These are phyloP conservation scores for Gallinago solitaria DNA, from an alignment of 2,797 vertebrate species.

Conservation along the genomic window DNA sequence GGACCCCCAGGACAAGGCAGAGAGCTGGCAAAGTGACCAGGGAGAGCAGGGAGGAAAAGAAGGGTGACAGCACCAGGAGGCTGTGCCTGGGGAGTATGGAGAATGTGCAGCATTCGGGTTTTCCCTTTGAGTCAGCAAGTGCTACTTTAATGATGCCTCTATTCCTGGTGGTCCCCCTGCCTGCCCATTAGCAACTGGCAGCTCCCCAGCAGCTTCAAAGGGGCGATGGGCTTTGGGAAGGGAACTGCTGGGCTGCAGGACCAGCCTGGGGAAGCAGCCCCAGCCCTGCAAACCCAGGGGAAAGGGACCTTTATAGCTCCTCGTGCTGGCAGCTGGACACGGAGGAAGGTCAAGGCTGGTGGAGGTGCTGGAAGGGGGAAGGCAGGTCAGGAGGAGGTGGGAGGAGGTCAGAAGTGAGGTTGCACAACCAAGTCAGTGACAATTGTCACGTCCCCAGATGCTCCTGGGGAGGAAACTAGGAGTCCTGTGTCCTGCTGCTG, in stretches of 20 bases:
- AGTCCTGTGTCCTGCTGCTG: background rate
- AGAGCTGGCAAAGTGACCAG: background rate
- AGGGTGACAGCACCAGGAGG: background rate
- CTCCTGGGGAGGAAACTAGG: background rate
- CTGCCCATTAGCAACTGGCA: background rate
- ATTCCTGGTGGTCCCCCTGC: fast-evolving
- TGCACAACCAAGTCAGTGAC: background rate
- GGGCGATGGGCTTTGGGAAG: background rate
- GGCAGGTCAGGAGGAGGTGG: background rate
- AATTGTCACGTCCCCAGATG: background rate
- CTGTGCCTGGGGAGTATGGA: background rate
- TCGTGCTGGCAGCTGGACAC: fast-evolving
- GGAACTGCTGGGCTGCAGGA: background rate
- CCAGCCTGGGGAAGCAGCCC: background rate
- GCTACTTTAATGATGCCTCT: background rate
- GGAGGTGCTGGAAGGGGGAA: background rate
- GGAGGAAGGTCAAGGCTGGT: fast-evolving
- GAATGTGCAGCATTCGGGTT: background rate
- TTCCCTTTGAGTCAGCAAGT: background rate
- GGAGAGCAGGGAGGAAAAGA: background rate
- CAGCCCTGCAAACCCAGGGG: fast-evolving
- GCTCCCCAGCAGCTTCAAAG: background rate
- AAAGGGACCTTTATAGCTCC: background rate
- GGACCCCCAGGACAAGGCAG: background rate
- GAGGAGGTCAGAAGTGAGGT: background rate